Evolutionary conservation across 1,140 invertebrate species (phyloP).

Genomic region (Lucilia cuprina): DNA sequence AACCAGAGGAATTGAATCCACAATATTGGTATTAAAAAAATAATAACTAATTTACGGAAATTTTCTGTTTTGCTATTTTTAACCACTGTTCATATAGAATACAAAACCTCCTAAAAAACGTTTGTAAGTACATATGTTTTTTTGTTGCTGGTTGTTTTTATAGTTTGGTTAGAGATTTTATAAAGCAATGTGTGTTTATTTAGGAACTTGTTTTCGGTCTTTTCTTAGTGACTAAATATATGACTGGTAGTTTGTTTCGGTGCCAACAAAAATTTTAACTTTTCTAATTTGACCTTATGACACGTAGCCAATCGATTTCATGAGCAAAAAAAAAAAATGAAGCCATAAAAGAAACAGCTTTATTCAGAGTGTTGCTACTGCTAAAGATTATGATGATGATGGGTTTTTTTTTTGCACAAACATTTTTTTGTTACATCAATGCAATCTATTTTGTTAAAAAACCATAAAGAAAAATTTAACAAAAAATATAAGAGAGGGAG

Average conservation of each 20-base stretch:
- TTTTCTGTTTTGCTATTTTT: too few species aligned
- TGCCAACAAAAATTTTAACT: not conserved
- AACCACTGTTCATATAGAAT: too few species aligned
- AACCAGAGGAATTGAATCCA: too few species aligned
- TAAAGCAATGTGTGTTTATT: too few species aligned
- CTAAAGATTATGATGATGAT: not conserved
- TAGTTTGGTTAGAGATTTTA: too few species aligned
- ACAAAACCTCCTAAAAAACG: too few species aligned
- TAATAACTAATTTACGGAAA: too few species aligned
- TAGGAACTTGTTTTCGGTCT: not conserved
- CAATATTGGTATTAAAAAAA: too few species aligned
- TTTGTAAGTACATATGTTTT: not conserved
- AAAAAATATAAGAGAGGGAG: not conserved
- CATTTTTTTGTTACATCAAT: not conserved
- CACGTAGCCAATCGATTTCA: slow-evolving; percentile 6
- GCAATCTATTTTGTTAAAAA: not conserved
- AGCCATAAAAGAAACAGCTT: not conserved
- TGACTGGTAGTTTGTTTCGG: not conserved
- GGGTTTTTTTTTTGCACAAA: not conserved
- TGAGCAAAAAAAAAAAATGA: not conserved
- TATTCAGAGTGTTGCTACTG: not conserved
- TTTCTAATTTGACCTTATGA: slow-evolving; percentile 15
- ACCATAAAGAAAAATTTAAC: not conserved
- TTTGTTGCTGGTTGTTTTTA: not conserved
- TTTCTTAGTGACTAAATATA: not conserved